Base-by-base conservation (phyloP, 2,888 invertebrate species). In the Neuroscelio doddi region DNA sequence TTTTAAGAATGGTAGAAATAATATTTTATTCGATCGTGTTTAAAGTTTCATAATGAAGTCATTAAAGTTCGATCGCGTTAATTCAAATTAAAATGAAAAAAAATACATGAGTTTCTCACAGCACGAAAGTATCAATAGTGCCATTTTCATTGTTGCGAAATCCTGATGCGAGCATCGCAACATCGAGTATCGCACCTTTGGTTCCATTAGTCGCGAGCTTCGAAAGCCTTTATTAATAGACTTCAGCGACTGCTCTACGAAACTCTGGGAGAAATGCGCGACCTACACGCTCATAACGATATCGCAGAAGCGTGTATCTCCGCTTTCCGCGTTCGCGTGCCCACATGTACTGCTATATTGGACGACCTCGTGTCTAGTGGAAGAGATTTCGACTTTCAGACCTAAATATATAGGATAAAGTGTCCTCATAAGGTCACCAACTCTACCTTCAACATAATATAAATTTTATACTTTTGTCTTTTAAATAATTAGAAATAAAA, bases 171-270 rank as follows among this genome's bases (percentile, higher is more conserved):
- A 66, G 39, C 32, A 38, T 46, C 57, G 59, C 59, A 61, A 65
- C 41, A 55, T 41, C 47, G 52, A 55, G 58, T 52, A 30, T 29
- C 45, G 57, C 56, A 53, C 45, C 59, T 50, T 41, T 44, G 62
- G 65, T 53, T 65, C 47, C 56, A 50, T 61, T 47, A 55, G 59
- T 68, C 62, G 61, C 52, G 47, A 50, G 55, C 66, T 56, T 55
- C 53, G 63, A 67, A 69, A 52, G 61, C 41, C 68, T 71, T 78
- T 79, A 79, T 78, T 77, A 74, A 78, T 79, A 79, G 77, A 72
- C 27, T 58, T 29, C 53, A 73, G 76, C 71, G 64, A 53, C 53
- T 34, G 49, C 15, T 39, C 45, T 2, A 10, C 38, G 32, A 47
- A 47, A 47, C 16, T 27, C 59, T 46, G 42, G 26, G 14, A 32